These are phyloP conservation scores for Myrmecophaga tridactyla DNA, from an alignment of 2,113 vertebrate genomes.

Conservation along the genomic window DNA sequence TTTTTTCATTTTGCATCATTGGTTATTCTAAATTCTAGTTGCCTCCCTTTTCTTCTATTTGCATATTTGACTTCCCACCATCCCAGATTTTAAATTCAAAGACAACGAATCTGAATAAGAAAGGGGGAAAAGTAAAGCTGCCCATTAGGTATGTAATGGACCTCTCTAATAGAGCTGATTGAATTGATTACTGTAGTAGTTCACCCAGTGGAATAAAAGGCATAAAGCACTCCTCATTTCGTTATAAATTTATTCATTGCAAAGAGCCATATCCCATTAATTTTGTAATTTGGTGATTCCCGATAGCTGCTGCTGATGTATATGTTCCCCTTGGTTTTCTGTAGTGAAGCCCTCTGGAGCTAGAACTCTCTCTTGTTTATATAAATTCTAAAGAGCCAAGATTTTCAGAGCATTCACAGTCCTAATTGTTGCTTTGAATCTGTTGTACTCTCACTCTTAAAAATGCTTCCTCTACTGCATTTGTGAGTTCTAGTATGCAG, in stretches of 20 bases:
- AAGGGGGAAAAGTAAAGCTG: neutral
- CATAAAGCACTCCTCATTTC: neutral
- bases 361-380: neutral
- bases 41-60: neutral
- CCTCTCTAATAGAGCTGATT: neutral
- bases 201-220: slow-evolving; percentile 17
- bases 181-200: slow-evolving; percentile 29
- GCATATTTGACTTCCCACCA: neutral
- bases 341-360: slow-evolving; percentile 6
- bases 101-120: neutral
- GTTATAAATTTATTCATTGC: slow-evolving; percentile 60
- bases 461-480: neutral
- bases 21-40: neutral
- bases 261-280: slow-evolving; percentile 53
- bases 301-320: neutral
- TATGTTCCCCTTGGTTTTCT: neutral
- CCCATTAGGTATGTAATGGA: neutral
- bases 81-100: slow-evolving; percentile 34
- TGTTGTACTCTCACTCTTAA: neutral
- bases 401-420: neutral
- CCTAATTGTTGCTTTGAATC: neutral
- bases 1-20: neutral
- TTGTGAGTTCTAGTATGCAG: neutral
- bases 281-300: slow-evolving; percentile 57
- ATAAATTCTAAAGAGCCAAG: neutral